phyloP scores from a whole-genome alignment of 2,113 vertebrate genomes.

The Anas platyrhynchos region DNA sequence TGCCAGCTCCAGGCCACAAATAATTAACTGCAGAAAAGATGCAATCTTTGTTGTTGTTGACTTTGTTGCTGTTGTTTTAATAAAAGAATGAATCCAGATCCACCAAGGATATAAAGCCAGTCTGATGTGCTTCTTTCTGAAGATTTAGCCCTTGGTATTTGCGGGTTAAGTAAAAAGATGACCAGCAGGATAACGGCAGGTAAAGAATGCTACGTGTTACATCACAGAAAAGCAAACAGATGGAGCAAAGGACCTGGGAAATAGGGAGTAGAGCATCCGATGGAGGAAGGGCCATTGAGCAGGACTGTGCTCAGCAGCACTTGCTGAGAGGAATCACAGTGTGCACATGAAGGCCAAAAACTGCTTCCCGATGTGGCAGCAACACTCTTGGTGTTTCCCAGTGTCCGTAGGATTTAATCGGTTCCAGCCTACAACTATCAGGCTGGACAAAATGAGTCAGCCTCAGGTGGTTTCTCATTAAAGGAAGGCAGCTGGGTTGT shows the following conservation, averaged over 20 bases:
- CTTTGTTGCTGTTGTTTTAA: neutral
- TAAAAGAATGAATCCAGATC: neutral
- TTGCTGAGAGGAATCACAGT: neutral
- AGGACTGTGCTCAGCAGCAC: neutral
- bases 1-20: slow-evolving; percentile 18
- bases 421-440: neutral
- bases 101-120: neutral
- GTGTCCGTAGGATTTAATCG: neutral
- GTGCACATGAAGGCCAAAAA: neutral
- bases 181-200: neutral
- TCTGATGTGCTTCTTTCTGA: neutral
- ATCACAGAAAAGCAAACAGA: neutral
- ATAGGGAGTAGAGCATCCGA: neutral
- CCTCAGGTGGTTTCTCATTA: neutral
- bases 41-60: neutral
- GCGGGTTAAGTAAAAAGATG: neutral
- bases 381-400: neutral
- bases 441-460: neutral
- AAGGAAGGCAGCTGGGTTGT: neutral
- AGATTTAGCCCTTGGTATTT: neutral
- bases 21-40: slow-evolving; percentile 36
- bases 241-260: neutral
- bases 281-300: neutral
- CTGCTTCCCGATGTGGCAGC: neutral
- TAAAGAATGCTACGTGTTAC: neutral